Evolutionary conservation across 2,113 vertebrate species (phyloP), one percentile per base, ranked within the genome.

Genomic region (Pithys albifrons): DNA sequence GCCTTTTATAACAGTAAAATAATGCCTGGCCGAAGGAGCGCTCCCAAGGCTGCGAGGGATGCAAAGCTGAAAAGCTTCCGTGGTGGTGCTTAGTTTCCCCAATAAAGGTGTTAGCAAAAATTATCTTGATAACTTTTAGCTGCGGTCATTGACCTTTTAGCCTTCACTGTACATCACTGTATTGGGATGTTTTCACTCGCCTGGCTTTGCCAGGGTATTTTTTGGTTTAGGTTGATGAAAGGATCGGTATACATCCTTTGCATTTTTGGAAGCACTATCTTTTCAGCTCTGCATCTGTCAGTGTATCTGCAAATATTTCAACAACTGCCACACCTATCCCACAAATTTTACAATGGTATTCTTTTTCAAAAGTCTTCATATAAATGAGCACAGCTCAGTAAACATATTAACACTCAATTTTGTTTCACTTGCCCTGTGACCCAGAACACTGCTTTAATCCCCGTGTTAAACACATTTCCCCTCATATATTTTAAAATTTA

Each of bases 1-100:
- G 97, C 90, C 95, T 93, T 95, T 96, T 92, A 81, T 88, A 45
- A 57, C 62, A 33, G 69, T 76, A 89, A 95, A 92, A 94, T 93
- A 96, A 97, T 70, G 97, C 97, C 90, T 11, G 67, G 77, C 84
- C 73, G 2, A 77, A 67, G 70, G 46, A 95, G 61, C 75, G 51
- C 51, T 88, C 79, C 66, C 27, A 64, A 52, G 92, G 65, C 84
- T 92, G 81, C 45, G 31, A 69, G 39, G 24, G 45, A 57, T 18
- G 64, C 49, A 15, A 59, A 59, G 77, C 55, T 74, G 65, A 43
- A 88, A 95, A 61, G 72, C 89, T 85, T 79, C 76, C 8, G 4
- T 41, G 67, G 57, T 25, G n/a, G 67, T 74, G 87, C 78, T 93
- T 58, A 20, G 49, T 91, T 85, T 77, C 54, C 39, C 54, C 49